Conservation (phyloP, 2,797 vertebrate species). For the Tragopan temminckii region DNA sequence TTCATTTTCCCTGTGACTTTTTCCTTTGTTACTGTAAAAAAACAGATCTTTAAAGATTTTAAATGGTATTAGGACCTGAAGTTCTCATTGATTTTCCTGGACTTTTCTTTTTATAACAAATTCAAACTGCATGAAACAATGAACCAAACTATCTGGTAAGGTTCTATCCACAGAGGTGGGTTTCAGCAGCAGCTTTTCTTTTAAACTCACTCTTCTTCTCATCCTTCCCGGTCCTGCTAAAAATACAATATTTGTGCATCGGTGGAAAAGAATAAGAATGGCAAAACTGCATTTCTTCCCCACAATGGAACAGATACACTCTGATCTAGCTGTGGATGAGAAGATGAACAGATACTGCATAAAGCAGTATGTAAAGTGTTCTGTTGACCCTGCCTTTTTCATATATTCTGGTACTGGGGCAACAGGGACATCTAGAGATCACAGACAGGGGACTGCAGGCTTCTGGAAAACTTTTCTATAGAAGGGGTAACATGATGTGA, state of each 20-base stretch:
- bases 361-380: background rate
- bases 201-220: background rate
- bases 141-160: background rate
- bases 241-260: background rate
- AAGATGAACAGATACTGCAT: background rate
- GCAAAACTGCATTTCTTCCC: fast-evolving
- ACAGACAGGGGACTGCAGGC: background rate
- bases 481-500: background rate
- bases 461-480: background rate
- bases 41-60: background rate
- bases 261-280: background rate
- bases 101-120: background rate
- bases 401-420: background rate
- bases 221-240: background rate
- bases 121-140: background rate
- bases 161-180: background rate
- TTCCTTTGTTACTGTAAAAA: background rate
- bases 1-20: background rate
- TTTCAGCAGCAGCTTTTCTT: conserved; percentile 3
- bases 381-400: background rate
- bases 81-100: background rate
- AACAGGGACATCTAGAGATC: conserved; percentile 64
- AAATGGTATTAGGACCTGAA: background rate
- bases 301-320: background rate
- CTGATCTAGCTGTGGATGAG: background rate